Base-by-base conservation (phyloP, 2,113 vertebrate genomes). In the Laterallus jamaicensis region DNA sequence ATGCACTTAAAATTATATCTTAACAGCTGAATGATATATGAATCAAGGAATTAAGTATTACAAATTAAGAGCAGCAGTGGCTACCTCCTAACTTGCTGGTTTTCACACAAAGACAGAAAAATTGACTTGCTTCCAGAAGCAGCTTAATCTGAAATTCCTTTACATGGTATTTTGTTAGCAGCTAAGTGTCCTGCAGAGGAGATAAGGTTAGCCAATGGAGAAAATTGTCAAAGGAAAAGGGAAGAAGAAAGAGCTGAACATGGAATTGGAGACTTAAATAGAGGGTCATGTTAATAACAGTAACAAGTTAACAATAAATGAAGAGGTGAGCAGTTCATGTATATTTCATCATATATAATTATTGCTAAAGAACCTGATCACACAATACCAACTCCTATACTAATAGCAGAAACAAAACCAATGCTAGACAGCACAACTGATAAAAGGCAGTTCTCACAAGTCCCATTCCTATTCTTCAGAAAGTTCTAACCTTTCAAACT, bases 201-300 rank as follows among this genome's bases (percentile, higher is more conserved):
- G 6, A 0, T 47, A 82, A 54, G 1, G 66, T 58, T 37, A 13
- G 40, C 14, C 9, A 91, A 54, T 1, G 0, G 2, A 66, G 9
- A 86, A 83, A 42, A n/a, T 37, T 8, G 21, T 37, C 42, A 64
- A 82, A 88, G 11, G 6, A 5, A 84, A 87, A 83, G 3, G 17
- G 6, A 64, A 71, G 15, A 4, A 71, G 37, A 88, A 74, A 66
- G 28, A 77, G 12, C 8, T 80, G 64, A 56, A 63, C 5, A 86
- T 4, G 4, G 14, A 94, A n/a, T 4, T 49, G 3, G 10, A 80
- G 2, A 9, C 42, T 37, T 44, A 91, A 82, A 15, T 25, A 66
- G 3, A 56, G 2, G 3, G 5, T 59, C 19, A 85, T 3, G 6
- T 50, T 47, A 92, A 42, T 5, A 52, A 16, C 80, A 77, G 7